Evolutionary conservation across 53 echinoderm and acorn worm species (phyloP).

Genomic region (Echinometra lucunter): DNA sequence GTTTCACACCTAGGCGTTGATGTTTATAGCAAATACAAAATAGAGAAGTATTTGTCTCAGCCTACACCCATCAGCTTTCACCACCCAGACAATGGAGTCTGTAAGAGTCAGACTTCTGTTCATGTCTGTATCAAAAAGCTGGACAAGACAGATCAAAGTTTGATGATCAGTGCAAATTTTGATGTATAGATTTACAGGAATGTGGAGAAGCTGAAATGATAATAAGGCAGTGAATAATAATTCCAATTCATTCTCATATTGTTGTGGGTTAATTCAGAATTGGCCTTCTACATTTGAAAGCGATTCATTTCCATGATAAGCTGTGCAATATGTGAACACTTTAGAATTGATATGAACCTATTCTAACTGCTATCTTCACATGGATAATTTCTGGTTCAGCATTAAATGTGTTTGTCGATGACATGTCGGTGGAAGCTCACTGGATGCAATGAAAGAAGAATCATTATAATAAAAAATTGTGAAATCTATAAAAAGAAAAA

Average conservation of each 20-base stretch:
- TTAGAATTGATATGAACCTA: too few species aligned
- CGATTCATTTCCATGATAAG: neutral
- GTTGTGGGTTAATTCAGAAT: neutral
- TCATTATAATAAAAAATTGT: neutral
- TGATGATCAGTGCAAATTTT: neutral
- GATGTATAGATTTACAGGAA: neutral
- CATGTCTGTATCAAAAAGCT: neutral
- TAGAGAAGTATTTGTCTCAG: neutral
- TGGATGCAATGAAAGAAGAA: constrained; percentile 39
- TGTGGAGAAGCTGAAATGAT: constrained; percentile 36
- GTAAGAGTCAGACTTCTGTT: neutral
- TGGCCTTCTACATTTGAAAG: neutral
- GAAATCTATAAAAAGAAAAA: neutral
- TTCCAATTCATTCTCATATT: neutral
- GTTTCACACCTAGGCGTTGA: neutral
- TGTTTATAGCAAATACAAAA: neutral
- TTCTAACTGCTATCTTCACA: neutral
- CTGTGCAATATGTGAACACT: neutral
- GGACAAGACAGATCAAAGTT: neutral
- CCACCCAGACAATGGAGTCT: neutral
- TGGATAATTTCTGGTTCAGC: neutral
- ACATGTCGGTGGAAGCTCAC: constrained; percentile 23
- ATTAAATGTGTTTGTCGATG: neutral
- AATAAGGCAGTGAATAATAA: neutral
- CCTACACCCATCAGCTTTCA: neutral